These are phyloP conservation scores for Glossosoma conforme DNA, from an alignment of 1,140 invertebrate genomes.

Conservation along the genomic window DNA sequence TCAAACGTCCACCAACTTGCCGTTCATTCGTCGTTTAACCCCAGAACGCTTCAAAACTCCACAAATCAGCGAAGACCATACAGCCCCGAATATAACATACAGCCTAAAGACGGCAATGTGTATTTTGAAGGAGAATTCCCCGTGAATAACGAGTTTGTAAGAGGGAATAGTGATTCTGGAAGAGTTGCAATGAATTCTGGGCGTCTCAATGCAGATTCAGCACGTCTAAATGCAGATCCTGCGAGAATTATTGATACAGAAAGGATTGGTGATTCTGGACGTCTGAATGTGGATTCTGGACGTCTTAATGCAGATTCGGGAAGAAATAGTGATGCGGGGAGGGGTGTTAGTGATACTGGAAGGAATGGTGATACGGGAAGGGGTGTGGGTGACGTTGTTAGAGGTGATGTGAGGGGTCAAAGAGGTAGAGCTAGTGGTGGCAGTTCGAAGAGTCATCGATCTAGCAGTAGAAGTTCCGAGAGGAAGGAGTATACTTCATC, in stretches of 20 bases:
- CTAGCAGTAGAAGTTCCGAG: constrained; percentile 26
- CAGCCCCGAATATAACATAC: neutral
- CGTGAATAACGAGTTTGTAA: constrained; percentile 12
- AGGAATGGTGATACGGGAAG: constrained; percentile 21
- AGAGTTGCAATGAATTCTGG: too few relatives aligned
- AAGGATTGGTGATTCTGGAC: neutral
- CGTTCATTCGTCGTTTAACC: too few relatives aligned
- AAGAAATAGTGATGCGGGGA: constrained; percentile 19
- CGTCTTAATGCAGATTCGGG: neutral
- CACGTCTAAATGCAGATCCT: neutral
- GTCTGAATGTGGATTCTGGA: neutral
- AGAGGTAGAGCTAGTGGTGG: constrained; percentile 20
- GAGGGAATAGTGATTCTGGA: too few relatives aligned
- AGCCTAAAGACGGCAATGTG: constrained; percentile 8
- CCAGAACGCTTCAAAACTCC: constrained; percentile 3
- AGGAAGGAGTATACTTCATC: constrained; percentile 20
- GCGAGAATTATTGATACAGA: neutral
- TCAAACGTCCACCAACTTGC: constrained; percentile 15
- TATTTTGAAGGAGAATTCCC: constrained; percentile 29
- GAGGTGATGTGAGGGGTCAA: too few relatives aligned
- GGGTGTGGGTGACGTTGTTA: constrained; percentile 23
- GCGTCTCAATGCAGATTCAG: too few relatives aligned
- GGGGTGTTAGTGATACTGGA: constrained; percentile 22
- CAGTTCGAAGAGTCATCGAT: constrained; percentile 23
- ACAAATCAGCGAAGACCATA: neutral